These are phyloP conservation scores for Ornithoptera alexandrae DNA, from an alignment of 2,888 invertebrate genomes.

Conservation along the genomic window DNA sequence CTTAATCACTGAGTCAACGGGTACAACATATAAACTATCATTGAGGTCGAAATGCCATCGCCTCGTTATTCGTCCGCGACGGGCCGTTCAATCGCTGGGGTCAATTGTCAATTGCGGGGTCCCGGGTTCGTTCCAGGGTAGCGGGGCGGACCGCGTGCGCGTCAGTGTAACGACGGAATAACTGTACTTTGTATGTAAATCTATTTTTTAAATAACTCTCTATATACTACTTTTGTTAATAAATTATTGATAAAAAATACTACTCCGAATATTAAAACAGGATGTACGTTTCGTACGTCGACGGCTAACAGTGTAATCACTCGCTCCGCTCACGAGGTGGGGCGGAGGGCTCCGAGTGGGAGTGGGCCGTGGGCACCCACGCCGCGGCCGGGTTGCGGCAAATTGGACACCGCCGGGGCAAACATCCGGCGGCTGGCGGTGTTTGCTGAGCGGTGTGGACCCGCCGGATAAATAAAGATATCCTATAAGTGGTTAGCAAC, in stretches of 20 bases:
- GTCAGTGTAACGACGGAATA: no score
- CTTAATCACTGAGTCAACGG: no score
- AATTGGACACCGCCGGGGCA: constrained; percentile 33
- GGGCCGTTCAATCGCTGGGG: constrained; percentile 39
- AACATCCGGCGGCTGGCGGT: constrained; percentile 24
- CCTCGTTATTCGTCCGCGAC: constrained; percentile 37
- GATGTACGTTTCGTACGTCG: no score
- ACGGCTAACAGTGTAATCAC: no score
- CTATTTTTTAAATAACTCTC: no score
- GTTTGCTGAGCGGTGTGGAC: constrained; percentile 15
- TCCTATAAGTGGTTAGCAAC: no score
- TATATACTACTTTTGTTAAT: no score
- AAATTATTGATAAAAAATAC: no score
- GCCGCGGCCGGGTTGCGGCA: constrained; percentile 29
- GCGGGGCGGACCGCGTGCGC: constrained; percentile 1
- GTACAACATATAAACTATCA: neutral
- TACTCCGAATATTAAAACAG: no score
- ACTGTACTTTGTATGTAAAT: no score
- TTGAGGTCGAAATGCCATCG: constrained; percentile 29
- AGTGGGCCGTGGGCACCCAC: constrained; percentile 20
- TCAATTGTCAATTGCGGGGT: constrained; percentile 39
- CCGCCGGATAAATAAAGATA: neutral
- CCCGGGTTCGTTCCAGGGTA: constrained; percentile 17
- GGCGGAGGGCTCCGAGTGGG: constrained; percentile 9
- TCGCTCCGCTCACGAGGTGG: neutral